Evolutionary conservation across 2,797 vertebrate species (phyloP).

Genomic region (Thripadectes ignobilis): DNA sequence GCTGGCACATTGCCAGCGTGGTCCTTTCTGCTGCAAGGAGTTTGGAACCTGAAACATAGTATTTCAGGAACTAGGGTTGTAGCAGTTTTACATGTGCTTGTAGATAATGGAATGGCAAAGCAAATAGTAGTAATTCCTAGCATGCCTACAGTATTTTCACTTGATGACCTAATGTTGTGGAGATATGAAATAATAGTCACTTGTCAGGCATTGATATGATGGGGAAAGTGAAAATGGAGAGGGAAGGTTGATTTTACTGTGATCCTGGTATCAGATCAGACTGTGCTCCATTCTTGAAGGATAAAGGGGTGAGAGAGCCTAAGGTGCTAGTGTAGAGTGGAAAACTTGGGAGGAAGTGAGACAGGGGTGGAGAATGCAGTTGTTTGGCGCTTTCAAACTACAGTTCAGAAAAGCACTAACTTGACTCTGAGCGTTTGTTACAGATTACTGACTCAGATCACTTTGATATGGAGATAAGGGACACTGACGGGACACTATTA

Average conservation of each 20-base stretch:
- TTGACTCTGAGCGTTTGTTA: background rate
- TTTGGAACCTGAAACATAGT: background rate
- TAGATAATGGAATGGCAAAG: conserved; percentile 3
- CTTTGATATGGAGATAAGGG: conserved; percentile 33
- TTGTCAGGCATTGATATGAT: background rate
- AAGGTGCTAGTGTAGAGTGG: background rate
- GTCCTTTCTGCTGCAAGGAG: background rate
- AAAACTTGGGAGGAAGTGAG: background rate
- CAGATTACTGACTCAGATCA: background rate
- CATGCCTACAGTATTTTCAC: background rate
- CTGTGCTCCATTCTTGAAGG: background rate
- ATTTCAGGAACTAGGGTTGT: background rate
- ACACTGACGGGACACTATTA: background rate
- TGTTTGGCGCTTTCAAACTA: background rate
- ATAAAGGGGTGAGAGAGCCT: background rate
- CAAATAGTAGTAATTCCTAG: conserved; percentile 19
- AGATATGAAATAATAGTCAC: background rate
- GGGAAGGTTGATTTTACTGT: background rate
- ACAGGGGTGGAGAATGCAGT: background rate
- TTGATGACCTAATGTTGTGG: background rate
- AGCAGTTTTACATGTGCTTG: background rate
- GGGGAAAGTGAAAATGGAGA: background rate
- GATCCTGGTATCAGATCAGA: background rate
- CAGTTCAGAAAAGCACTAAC: background rate
- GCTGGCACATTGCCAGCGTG: background rate